These are phyloP conservation scores for Chelon labrosus DNA, from an alignment of 2,797 vertebrate species.

Conservation along the genomic window DNA sequence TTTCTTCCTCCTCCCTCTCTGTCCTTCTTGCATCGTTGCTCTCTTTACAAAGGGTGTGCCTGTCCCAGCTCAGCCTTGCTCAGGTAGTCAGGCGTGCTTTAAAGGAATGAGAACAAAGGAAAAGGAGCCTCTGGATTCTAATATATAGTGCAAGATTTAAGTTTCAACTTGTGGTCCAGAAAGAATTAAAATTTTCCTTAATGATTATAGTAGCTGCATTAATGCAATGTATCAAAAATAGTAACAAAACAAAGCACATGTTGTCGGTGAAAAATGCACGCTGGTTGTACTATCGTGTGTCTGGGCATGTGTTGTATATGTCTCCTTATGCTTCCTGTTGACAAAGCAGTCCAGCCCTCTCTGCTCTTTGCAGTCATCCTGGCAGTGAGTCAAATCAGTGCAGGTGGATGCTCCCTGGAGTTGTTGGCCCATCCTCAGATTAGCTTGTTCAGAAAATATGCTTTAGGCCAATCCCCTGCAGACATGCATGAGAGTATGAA, in stretches of 20 bases:
- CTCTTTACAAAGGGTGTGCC: conserved; percentile 79
- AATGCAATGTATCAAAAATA: not conserved
- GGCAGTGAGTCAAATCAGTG: conserved; percentile 20
- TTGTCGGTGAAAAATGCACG: not conserved
- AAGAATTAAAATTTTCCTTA: not conserved
- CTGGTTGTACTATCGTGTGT: not conserved
- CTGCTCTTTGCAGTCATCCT: not conserved
- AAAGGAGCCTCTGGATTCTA: not conserved
- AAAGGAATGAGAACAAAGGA: conserved; percentile 15
- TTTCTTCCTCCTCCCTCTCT: conserved; percentile 22
- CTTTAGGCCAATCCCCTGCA: conserved; percentile 10
- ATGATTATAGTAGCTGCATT: not conserved
- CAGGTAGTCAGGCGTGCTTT: conserved; percentile 31
- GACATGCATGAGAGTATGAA: conserved; percentile 9
- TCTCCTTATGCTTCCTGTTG: conserved; percentile 10
- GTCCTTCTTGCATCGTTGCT: conserved; percentile 31
- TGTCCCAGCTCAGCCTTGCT: conserved; percentile 64
- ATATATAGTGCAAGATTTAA: not conserved
- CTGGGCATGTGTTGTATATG: not conserved
- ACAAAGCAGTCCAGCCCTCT: conserved; percentile 10
- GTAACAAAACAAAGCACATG: not conserved
- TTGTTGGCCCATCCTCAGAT: conserved; percentile 19
- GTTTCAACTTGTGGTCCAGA: not conserved
- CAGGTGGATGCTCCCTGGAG: conserved; percentile 42
- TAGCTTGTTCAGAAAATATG: conserved; percentile 27